Evolutionary conservation across 2,113 vertebrate genomes (phyloP).

Genomic region (Girardinichthys multiradiatus): DNA sequence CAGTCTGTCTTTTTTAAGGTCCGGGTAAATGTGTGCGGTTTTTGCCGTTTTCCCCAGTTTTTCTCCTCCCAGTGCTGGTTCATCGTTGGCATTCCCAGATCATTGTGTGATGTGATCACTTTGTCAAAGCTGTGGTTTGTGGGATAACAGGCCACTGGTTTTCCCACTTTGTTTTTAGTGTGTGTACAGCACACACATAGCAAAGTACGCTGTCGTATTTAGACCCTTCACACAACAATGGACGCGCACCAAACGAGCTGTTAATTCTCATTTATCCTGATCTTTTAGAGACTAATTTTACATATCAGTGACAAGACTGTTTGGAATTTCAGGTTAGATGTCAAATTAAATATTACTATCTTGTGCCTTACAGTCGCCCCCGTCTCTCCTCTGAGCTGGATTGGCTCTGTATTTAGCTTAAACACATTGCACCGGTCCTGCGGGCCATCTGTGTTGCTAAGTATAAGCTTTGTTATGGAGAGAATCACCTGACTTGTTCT

Average conservation of each 20-base stretch:
- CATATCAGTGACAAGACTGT: constrained; percentile 9
- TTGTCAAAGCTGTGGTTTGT: constrained; percentile 28
- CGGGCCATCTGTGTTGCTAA: constrained; percentile 56
- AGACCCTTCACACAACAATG: not conserved
- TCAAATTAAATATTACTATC: constrained; percentile 22
- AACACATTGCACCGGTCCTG: constrained; percentile 57
- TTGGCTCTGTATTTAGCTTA: constrained; percentile 60
- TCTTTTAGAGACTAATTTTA: not conserved
- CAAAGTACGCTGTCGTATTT: constrained; percentile 3
- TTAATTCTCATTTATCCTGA: constrained; percentile 5
- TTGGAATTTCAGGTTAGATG: constrained; percentile 13
- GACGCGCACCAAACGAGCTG: constrained; percentile 15
- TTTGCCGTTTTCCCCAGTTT: constrained; percentile 33
- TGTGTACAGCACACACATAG: constrained; percentile 1
- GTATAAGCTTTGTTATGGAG: constrained; percentile 63
- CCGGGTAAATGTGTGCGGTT: constrained; percentile 36
- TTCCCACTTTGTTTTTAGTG: constrained; percentile 24
- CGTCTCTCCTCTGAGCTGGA: constrained; percentile 34
- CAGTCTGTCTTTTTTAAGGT: constrained; percentile 16
- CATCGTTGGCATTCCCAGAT: constrained; percentile 23
- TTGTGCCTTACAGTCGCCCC: constrained; percentile 30
- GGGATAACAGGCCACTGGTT: constrained; percentile 11
- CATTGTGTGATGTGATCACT: constrained; percentile 43
- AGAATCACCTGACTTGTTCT: constrained; percentile 54
- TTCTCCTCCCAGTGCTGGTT: constrained; percentile 42